These are phyloP conservation scores for Ptychobarbus kaznakovi DNA, from an alignment of 2,797 vertebrate genomes.

Conservation along the genomic window DNA sequence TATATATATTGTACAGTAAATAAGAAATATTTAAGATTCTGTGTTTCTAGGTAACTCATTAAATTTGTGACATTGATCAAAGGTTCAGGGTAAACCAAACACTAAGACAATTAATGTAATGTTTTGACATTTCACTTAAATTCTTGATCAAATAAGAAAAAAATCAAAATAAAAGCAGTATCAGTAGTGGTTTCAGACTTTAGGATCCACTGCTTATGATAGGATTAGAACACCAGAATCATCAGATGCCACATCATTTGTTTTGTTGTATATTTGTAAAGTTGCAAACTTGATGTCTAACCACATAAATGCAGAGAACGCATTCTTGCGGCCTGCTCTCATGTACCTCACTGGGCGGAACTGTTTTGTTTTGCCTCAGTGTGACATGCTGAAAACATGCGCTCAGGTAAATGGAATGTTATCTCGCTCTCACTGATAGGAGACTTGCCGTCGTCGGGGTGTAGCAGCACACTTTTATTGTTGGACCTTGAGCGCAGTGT, in stretches of 20 bases:
- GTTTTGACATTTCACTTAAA: not conserved
- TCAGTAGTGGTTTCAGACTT: not conserved
- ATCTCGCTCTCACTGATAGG: constrained; percentile 62
- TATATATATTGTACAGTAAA: no score
- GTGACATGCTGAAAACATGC: constrained; percentile 62
- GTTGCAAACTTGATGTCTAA: not conserved
- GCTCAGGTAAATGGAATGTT: constrained; percentile 74
- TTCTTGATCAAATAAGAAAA: not conserved
- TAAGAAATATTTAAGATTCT: no score
- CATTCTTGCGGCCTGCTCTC: constrained; percentile 14
- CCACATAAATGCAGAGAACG: constrained; percentile 5
- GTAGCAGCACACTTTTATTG: constrained; percentile 50
- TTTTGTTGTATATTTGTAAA: not conserved
- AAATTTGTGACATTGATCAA: not conserved
- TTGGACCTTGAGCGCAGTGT: constrained; percentile 55
- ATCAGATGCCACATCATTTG: not conserved
- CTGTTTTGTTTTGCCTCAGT: constrained; percentile 55
- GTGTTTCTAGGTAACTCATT: not conserved
- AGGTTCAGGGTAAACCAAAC: not conserved
- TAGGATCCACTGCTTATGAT: not conserved
- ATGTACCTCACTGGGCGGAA: constrained; percentile 49
- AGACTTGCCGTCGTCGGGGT: constrained; percentile 43
- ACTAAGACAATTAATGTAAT: not conserved
- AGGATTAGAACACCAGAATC: not conserved
- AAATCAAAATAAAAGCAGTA: no score